phyloP scores from a whole-genome alignment of 92 coral and sea anemone genomes.

The Chrysogorgia sp. region DNA sequence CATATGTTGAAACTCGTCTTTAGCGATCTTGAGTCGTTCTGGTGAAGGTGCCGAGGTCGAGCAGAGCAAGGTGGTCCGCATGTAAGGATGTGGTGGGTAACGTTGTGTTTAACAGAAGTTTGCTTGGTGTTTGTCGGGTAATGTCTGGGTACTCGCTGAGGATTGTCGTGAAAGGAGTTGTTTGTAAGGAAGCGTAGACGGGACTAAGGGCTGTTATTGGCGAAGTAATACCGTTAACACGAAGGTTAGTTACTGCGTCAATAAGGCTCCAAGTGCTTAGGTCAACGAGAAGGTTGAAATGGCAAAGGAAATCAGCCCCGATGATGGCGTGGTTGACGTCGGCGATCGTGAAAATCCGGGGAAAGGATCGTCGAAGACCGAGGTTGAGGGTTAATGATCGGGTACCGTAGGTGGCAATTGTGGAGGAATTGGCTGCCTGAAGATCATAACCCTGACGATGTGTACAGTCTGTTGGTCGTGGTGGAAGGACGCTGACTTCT shows the following conservation, averaged over 20 bases:
- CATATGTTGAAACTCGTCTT: constrained; percentile 20
- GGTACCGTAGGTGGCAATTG: background rate
- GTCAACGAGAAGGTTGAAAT: constrained; percentile 10
- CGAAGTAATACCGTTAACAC: background rate
- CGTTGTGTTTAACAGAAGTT: background rate
- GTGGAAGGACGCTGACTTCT: constrained; percentile 23
- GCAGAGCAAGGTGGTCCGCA: constrained; percentile 10
- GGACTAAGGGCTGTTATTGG: background rate
- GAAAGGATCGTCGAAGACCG: constrained; percentile 5
- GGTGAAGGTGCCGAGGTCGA: constrained; percentile 18
- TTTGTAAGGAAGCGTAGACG: background rate
- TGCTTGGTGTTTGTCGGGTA: background rate
- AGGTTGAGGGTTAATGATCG: constrained; percentile 5
- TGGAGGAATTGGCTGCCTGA: constrained; percentile 21
- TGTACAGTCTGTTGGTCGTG: background rate
- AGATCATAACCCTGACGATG: background rate
- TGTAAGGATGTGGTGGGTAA: background rate
- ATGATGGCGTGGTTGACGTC: constrained; percentile 9
- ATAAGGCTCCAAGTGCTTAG: background rate
- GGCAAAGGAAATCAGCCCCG: constrained; percentile 9
- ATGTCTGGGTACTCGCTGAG: background rate
- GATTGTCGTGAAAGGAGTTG: background rate
- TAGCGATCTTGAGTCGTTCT: constrained; percentile 9
- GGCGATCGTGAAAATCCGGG: constrained; percentile 15
- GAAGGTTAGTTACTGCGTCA: background rate